Evolutionary conservation across 1,140 invertebrate genomes (phyloP).

Genomic region (Drosophila subpulchrella): DNA sequence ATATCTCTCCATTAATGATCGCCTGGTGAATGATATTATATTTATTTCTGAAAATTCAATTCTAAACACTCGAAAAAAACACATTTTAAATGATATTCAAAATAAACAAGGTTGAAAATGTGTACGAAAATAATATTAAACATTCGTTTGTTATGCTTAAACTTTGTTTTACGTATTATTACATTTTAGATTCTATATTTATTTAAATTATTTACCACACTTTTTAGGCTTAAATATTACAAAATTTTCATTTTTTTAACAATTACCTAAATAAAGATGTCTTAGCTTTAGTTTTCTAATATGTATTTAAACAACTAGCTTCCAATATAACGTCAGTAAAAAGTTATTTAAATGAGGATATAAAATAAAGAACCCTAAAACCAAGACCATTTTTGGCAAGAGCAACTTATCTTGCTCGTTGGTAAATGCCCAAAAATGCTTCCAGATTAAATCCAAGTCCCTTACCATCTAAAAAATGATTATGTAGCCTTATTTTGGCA

Average conservation of each 20-base stretch:
- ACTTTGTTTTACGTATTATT: too few relatives aligned
- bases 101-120: too few relatives aligned
- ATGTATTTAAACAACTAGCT: too few relatives aligned
- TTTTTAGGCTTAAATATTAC: too few relatives aligned
- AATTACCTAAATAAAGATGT: too few relatives aligned
- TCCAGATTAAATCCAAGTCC: constrained; percentile 2
- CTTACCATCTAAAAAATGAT: constrained; percentile 4
- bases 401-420: not conserved
- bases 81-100: too few relatives aligned
- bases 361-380: not conserved
- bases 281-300: not conserved
- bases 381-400: not conserved
- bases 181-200: too few relatives aligned
- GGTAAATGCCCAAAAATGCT: constrained; percentile 2
- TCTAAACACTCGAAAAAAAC: too few relatives aligned
- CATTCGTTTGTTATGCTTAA: too few relatives aligned
- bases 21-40: not conserved
- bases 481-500: constrained; percentile 21
- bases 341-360: not conserved
- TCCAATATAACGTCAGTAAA: not conserved
- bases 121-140: too few relatives aligned
- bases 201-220: too few relatives aligned
- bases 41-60: not conserved
- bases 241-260: too few relatives aligned
- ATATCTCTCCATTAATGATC: not conserved